Evolutionary conservation across 1,140 invertebrate species (phyloP), one percentile per base, ranked within the genome.

Genomic region (Drosophila suzukii): DNA sequence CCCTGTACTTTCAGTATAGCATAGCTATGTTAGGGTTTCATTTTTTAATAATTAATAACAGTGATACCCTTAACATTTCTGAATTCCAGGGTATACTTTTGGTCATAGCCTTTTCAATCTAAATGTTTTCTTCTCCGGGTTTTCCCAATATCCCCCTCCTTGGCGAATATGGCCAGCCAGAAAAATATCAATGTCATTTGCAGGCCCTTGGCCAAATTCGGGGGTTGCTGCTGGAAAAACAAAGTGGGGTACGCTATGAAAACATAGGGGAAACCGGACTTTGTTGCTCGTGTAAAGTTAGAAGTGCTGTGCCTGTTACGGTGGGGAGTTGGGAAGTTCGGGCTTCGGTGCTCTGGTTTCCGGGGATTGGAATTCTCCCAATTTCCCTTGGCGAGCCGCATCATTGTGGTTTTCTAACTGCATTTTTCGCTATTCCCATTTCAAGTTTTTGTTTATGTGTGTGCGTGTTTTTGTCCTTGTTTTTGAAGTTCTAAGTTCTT

Each of bases 111-210:
- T 32, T 1, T 15, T 4, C 13, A 32, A 32, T 43, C n/a, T 10
- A 43, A 41, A 32, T 47, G 30, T 50, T 63, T 17, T 43, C 38
- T 36, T 27, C 24, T 13, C 4, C 12, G 38, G 38, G 6, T n/a
- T 50, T 27, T 39, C 39, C 7, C 20, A 57, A 34, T 57, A 30
- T 10, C 27, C 39, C 39, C 32, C 56, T 20, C 5, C 6, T 65
- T 61, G 20, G 47, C 34, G 46, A 34, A 32, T 61, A 20, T 39
- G 43, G 60, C 44, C 61, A 79, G 75, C 59, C 75, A 71, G 57
- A 77, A 84, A 83, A 84, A 85, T 84, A 86, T 86, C 81, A 85
- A 81, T 81, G 81, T 84, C 81, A 85, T 81, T 85, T 81, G 32
- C 81, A 84, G 78, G 63, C 71, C 55, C 78, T 43, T 74, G 65